Evolutionary conservation across 2,113 vertebrate genomes (phyloP), one percentile per base, ranked within the genome.

Genomic region (Tenebrosternarchus preto): DNA sequence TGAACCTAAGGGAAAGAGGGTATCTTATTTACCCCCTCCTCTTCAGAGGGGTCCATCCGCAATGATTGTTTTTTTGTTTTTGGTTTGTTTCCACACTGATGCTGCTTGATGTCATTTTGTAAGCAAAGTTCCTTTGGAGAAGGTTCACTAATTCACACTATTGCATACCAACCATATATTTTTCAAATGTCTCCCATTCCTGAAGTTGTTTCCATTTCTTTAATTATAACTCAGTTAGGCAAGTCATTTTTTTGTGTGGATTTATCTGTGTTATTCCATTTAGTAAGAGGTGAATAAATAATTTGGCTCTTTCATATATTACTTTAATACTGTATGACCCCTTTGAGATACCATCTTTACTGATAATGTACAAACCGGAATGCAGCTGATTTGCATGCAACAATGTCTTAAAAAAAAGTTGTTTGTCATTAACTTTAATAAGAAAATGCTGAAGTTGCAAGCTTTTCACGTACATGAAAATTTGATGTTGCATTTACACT

Each of bases 331-430:
- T 55, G 63, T 57, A 74, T 80, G 73, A 56, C 80, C 56, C 79
- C 63, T 63, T 77, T 72, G 29, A 71, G 29, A 73, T 68, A 39
- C 60, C 76, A 53, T 76, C 24, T 80, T 72, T 77, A 67, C 73
- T 73, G 60, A 46, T 61, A 82, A 70, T 39, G 78, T 83, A 50
- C 56, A 76, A 57, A 70, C 43, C 36, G 76, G 17, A 59, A 50
- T 69, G 53, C 43, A 75, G 66, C 29, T 66, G 66, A 69, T 70
- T 64, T 66, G 80, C 83, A 85, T 84, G 82, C 66, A 53, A 57
- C 19, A 16, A 63, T 74, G 80, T 68, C 43, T 79, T 39, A n/a
- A 53, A 50, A 50, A 56, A 15, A 72, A 69, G 15, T 56, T 74
- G 36, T 61, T 29, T 27, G 33, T 66, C 46, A 39, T 43, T 74